Evolutionary conservation across 35 echinoderm and acorn worm species (phyloP).

Genomic region (Diadema setosum): DNA sequence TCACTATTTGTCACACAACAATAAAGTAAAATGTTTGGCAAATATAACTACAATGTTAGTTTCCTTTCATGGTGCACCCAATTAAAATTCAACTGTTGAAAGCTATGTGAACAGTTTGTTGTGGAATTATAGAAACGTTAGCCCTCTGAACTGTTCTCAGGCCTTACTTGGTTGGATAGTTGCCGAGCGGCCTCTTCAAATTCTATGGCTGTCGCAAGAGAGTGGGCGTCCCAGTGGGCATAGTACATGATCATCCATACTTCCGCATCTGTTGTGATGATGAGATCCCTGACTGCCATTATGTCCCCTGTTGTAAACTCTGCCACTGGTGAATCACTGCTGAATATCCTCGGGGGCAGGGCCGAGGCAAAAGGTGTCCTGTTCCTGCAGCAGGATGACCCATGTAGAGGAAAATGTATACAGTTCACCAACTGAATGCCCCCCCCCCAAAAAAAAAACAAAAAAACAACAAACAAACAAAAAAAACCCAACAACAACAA

Average conservation of each 20-base stretch:
- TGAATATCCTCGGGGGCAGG: constrained; percentile 21
- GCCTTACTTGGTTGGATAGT: constrained; percentile 39
- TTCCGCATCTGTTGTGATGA: constrained; percentile 40
- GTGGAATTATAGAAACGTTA: too few relatives aligned
- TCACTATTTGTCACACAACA: too few relatives aligned
- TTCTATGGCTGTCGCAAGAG: constrained; percentile 52
- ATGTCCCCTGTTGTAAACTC: constrained; percentile 80
- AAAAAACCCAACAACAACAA: too few relatives aligned
- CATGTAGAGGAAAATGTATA: background rate
- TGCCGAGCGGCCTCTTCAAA: constrained; percentile 69
- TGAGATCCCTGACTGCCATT: constrained; percentile 13
- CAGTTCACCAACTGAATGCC: too few relatives aligned
- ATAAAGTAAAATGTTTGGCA: too few relatives aligned
- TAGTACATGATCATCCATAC: constrained; percentile 93
- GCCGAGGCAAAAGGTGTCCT: background rate
- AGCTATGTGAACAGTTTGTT: too few relatives aligned
- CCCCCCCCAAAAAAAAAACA: too few relatives aligned
- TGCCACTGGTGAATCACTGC: constrained; percentile 30
- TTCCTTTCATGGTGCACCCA: too few relatives aligned
- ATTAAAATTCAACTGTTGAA: too few relatives aligned
- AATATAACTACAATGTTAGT: too few relatives aligned
- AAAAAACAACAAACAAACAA: too few relatives aligned
- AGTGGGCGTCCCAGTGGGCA: constrained; percentile 94
- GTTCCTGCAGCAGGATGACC: background rate
- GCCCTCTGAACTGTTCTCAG: too few relatives aligned